Base-by-base conservation (phyloP, 1,140 invertebrate species). In the Drosophila tani region DNA sequence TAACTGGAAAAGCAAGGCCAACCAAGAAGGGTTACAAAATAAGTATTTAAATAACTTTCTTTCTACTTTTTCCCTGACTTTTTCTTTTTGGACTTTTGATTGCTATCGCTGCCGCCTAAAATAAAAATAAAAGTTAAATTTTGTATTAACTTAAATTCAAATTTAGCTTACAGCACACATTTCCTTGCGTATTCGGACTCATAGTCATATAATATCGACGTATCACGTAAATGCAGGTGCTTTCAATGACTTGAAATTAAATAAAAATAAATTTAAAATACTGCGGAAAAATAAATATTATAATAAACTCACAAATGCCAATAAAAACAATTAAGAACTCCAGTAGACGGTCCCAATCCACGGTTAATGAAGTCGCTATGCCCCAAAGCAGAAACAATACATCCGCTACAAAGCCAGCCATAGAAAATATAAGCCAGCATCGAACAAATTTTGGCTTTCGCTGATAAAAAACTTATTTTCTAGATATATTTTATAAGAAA, bases 341-440 rank as follows among this genome's bases (percentile, higher is more conserved):
- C 9, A 41, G 32, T 2, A 83, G 38, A 8, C 71, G 68, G 46
- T 70, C 71, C 80, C 76, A 88, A 21, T 83, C 65, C 4, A 85
- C 59, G 2, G 57, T 68, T 40, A 81, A 17, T 11, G 83, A 70
- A 19, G 60, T 66, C 3, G 49, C 24, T 14, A 83, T 38, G 9
- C 84, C 81, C 81, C 77, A 87, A 0, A 81, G 32, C 11, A 83
- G 17, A 19, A 87, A 83, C 9, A 62, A 14, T 21, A 77, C 27
- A 51, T 86, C 83, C 49, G 50, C 17, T 7, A 80, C 6, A 24
- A 88, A 86, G 19, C 83, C 83, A 29, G 11, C 24, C 19, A 80
- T 12, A 8, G 83, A 86, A 59, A 86, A 86, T 29, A 74, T 47
- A n/a, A 86, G 46, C 83, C 83, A 86, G n/a, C 46, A 47, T 40